These are phyloP conservation scores for Pterobdella sp. DNA, from an alignment of 2,888 invertebrate species.

Conservation along the genomic window DNA sequence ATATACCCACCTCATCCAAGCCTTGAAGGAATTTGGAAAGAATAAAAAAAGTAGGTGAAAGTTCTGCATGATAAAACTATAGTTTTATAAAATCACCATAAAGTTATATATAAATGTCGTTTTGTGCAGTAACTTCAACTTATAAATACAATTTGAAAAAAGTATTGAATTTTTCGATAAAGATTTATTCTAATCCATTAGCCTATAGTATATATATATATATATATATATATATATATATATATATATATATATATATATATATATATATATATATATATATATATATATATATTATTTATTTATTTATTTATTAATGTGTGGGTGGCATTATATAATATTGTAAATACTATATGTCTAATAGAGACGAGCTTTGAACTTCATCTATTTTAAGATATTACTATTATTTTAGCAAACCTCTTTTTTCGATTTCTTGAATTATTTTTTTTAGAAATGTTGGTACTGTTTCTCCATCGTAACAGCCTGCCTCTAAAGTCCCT, in stretches of 20 bases:
- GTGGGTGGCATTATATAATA: too few species aligned
- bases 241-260: constrained; percentile 11
- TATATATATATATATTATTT: neutral
- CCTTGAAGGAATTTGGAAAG: neutral
- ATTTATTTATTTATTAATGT: neutral
- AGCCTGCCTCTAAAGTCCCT: neutral
- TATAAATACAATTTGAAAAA: too few species aligned
- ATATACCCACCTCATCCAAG: constrained; percentile 17
- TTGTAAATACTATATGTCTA: too few species aligned
- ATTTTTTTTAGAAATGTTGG: constrained; percentile 3
- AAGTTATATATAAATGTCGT: too few species aligned
- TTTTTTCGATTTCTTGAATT: neutral
- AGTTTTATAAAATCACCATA: too few species aligned
- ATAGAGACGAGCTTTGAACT: too few species aligned
- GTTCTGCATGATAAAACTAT: neutral
- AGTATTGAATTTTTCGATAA: too few species aligned
- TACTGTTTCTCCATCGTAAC: neutral
- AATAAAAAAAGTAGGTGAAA: neutral
- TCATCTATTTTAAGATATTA: too few species aligned
- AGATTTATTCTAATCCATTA: too few species aligned
- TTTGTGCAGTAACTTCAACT: too few species aligned
- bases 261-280: constrained; percentile 5
- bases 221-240: neutral
- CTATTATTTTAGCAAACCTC: neutral
- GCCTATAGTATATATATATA: constrained; percentile 19